A percentile compares a stretch with the other conserved stretches of the same genome.
Conservation (phyloP, 2,797 vertebrate species). For the Artibeus lituratus region DNA sequence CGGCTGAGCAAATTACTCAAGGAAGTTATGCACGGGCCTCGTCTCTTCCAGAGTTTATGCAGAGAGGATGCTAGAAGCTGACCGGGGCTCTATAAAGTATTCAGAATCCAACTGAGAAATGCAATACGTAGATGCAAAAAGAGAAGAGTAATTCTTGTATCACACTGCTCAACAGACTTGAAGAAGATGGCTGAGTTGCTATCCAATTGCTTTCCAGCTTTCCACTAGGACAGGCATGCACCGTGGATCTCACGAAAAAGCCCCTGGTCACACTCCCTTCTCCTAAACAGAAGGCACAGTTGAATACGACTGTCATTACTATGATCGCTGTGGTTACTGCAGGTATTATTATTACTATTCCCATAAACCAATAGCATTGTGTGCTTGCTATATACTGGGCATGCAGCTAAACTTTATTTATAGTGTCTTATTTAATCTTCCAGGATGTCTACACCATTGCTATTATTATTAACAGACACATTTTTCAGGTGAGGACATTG, state of each 20-base stretch:
- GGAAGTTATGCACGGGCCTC: background rate
- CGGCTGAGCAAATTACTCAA: background rate
- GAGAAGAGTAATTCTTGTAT: background rate
- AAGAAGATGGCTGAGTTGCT: background rate
- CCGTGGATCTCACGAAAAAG: constrained; percentile 17
- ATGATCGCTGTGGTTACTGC: background rate
- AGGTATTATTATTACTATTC: background rate
- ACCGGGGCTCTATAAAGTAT: background rate
- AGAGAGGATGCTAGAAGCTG: background rate
- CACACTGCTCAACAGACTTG: background rate
- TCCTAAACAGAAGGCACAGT: background rate
- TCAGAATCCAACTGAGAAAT: constrained; percentile 14
- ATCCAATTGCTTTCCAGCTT: constrained; percentile 6
- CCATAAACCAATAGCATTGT: background rate
- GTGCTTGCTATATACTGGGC: background rate
- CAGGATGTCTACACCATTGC: accelerated
- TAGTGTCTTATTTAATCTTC: background rate
- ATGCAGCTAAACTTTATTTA: background rate
- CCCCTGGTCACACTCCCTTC: background rate
- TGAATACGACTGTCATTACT: background rate
- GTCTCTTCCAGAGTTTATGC: background rate
- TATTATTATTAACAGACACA: background rate
- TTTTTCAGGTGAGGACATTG: background rate
- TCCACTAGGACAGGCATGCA: background rate
- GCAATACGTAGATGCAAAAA: constrained; percentile 25